A percentile compares a stretch with the other conserved stretches of the same genome.
Evolutionary conservation across 2,888 invertebrate genomes (phyloP).

Genomic region (Himalopsyche japonica): DNA sequence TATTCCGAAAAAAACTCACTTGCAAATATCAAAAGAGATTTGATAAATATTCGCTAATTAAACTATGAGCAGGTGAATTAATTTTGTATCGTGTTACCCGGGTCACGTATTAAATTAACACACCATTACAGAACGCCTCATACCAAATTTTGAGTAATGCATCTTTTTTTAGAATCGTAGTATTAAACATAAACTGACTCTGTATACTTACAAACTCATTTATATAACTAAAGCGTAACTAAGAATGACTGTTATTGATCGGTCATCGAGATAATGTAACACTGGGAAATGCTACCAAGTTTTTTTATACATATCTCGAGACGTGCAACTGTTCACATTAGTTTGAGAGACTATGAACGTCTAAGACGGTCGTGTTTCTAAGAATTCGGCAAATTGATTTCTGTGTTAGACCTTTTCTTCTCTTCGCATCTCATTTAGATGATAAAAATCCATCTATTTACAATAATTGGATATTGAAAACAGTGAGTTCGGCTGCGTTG

Average conservation of each 20-base stretch:
- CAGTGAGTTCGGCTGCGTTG: slow-evolving; percentile 10
- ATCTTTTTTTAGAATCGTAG: neutral
- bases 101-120: neutral
- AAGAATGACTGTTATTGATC: slow-evolving; percentile 29
- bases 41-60: neutral
- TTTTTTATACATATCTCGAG: slow-evolving; percentile 10
- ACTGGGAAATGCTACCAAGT: neutral
- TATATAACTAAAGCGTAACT: slow-evolving; percentile 3
- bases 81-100: neutral
- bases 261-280: slow-evolving; percentile 22
- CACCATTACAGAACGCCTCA: neutral
- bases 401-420: slow-evolving; percentile 24
- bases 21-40: neutral
- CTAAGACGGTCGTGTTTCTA: slow-evolving; percentile 16
- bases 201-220: neutral
- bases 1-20: no score
- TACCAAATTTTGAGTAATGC: neutral
- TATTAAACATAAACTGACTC: neutral
- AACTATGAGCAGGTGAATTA: neutral
- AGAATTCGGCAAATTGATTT: slow-evolving; percentile 39
- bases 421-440: slow-evolving; percentile 28
- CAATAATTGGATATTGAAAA: slow-evolving; percentile 34
- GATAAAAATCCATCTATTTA: slow-evolving; percentile 38
- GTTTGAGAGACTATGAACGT: neutral
- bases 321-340: slow-evolving; percentile 6